Base-by-base conservation (phyloP, 2,888 invertebrate genomes). In the Tribolium freemani region DNA sequence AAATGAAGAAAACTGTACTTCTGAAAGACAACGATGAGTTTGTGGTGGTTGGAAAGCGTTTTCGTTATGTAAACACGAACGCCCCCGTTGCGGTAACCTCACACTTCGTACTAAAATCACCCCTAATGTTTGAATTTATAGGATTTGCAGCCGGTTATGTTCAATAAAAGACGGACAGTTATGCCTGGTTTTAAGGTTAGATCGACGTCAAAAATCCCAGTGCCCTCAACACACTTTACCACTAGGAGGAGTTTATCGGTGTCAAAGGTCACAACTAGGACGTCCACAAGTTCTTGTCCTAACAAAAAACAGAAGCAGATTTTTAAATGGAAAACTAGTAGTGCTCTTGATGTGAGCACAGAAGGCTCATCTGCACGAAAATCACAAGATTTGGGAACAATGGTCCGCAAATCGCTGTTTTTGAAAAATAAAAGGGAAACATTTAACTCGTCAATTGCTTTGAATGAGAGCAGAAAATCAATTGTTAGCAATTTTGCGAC, bases 331-430 rank as follows among this genome's bases (percentile, higher is more conserved):
- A n/a, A 57, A 48, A 67, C 20, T 10, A 50, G 46, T n/a, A 53
- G 13, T 8, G n/a, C 20, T 9, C n/a, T 48, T 5, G 46, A 61
- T 13, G 8, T 21, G 5, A 16, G 1, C 5, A 31, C 20, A 8
- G 38, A 3, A 3, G 16, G n/a, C 9, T 53, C 53, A 6, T 16
- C 54, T 9, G 5, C 44, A 9, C 38, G 10, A 10, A 51, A 44
- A n/a, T 9, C 13, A 6, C 8, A 38, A n/a, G 13, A 56, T 31
- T 48, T 56, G 10, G n/a, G 31, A n/a, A 45, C 31, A 10, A 10
- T n/a, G 5, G 67, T 67, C n/a, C 48, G 67, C 2, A 67, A 67
- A 16, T 67, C 67, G 2, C 20, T 67, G 11, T 67, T 67, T 11
- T 16, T 67, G 30, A 67, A 67, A 46, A 67, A 57, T 10, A 64